A percentile compares a stretch with the other conserved stretches of the same genome.
Evolutionary conservation across 2,888 invertebrate genomes (phyloP).

Genomic region (Nebria brevicollis): DNA sequence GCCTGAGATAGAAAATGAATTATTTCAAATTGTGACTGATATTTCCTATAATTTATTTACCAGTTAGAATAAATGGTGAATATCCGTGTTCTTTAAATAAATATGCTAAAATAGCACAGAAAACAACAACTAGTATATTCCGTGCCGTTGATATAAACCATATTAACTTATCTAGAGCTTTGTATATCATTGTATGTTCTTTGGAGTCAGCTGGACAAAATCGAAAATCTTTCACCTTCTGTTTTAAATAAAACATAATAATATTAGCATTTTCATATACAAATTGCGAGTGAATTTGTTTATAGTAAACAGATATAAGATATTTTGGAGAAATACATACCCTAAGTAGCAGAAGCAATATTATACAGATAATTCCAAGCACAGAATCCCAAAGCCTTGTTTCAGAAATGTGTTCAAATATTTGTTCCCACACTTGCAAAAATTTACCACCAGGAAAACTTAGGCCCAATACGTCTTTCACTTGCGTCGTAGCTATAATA

Average conservation of each 20-base stretch:
- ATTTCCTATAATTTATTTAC: constrained; percentile 56
- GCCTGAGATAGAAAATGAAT: constrained; percentile 60
- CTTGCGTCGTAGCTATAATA: constrained; percentile 83
- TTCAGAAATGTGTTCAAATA: constrained; percentile 76
- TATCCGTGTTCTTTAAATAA: constrained; percentile 68
- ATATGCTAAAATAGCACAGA: constrained; percentile 74
- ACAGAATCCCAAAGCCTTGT: constrained; percentile 76
- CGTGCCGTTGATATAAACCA: constrained; percentile 81
- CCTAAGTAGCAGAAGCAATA: constrained; percentile 74
- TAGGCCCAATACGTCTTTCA: constrained; percentile 79
- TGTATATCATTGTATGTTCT: constrained; percentile 62
- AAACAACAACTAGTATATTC: constrained; percentile 80
- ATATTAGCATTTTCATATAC: too few species aligned
- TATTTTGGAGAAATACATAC: constrained; percentile 62
- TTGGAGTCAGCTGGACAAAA: constrained; percentile 63
- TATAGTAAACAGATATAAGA: too few species aligned
- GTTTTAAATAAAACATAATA: constrained; percentile 51
- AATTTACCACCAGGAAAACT: constrained; percentile 77
- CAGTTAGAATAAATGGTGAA: constrained; percentile 74
- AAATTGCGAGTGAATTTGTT: too few species aligned
- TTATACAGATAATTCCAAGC: constrained; percentile 76
- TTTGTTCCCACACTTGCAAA: constrained; percentile 74
- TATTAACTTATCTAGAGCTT: constrained; percentile 66
- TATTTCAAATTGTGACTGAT: too few species aligned
- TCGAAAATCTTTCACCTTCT: constrained; percentile 79